Evolutionary conservation across 2,113 vertebrate species (phyloP).

Genomic region (Tylochromis polylepis): DNA sequence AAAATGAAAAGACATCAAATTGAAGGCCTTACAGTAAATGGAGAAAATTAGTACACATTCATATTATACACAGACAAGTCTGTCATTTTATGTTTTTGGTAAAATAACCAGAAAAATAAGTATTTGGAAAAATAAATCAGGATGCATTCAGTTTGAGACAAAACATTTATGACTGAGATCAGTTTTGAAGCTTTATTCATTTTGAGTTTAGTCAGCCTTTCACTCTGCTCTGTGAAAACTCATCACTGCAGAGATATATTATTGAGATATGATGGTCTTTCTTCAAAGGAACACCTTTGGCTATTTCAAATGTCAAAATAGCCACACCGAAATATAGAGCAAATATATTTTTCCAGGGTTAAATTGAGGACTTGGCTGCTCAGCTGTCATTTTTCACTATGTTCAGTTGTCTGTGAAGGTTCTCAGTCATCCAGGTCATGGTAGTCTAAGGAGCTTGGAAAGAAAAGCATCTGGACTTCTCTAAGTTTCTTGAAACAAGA

Average conservation of each 20-base stretch:
- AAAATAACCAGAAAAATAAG: background rate
- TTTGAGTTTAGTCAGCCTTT: background rate
- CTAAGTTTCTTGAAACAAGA: no score
- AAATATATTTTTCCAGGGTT: background rate
- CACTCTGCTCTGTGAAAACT: background rate
- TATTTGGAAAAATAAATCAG: background rate
- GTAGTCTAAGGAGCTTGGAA: no score
- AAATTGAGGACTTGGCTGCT: background rate
- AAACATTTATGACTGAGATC: background rate
- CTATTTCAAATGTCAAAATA: constrained; percentile 6
- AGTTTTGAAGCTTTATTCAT: background rate
- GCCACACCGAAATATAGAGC: background rate
- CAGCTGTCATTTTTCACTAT: background rate
- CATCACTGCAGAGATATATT: background rate
- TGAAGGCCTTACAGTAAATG: background rate
- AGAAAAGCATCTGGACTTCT: no score
- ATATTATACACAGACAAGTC: background rate
- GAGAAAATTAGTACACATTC: background rate
- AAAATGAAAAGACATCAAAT: background rate
- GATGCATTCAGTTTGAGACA: background rate
- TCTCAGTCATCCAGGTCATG: no score
- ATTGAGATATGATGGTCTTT: background rate
- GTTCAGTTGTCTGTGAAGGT: no score
- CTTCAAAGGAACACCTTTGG: background rate
- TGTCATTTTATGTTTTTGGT: background rate